Evolutionary conservation across 2,797 vertebrate species (phyloP).

Genomic region (Zalophus californianus): DNA sequence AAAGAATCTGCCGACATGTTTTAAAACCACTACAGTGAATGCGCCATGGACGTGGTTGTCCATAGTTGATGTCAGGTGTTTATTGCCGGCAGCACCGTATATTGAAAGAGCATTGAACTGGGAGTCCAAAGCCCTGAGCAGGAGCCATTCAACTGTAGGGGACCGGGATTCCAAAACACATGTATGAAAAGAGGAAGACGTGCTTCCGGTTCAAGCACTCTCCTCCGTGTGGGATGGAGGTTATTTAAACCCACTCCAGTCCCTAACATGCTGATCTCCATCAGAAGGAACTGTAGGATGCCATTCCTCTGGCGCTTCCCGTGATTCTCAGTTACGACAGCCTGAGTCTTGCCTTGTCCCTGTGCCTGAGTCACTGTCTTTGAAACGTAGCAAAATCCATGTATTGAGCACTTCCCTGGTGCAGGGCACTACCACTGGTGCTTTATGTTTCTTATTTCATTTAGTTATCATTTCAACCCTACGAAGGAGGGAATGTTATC

Average conservation of each 20-base stretch:
- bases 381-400: background rate
- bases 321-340: background rate
- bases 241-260: background rate
- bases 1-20: background rate
- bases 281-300: background rate
- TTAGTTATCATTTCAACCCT: background rate
- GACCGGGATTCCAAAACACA: background rate
- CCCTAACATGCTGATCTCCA: background rate
- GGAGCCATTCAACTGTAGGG: background rate
- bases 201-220: background rate
- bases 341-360: background rate
- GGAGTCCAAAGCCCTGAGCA: background rate
- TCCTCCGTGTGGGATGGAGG: background rate
- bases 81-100: background rate
- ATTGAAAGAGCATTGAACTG: background rate
- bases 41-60: background rate
- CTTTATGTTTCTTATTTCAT: background rate
- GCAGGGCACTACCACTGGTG: fast-evolving
- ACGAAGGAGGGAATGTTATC: background rate
- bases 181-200: background rate
- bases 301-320: background rate
- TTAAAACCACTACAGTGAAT: background rate
- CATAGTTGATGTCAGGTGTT: background rate
- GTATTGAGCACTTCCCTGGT: background rate
- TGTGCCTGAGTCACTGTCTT: background rate